Percentiles rank a stretch among this genome's conserved stretches.
These are phyloP conservation scores for Orius insidiosus DNA, from an alignment of 1,140 invertebrate genomes.

Conservation along the genomic window DNA sequence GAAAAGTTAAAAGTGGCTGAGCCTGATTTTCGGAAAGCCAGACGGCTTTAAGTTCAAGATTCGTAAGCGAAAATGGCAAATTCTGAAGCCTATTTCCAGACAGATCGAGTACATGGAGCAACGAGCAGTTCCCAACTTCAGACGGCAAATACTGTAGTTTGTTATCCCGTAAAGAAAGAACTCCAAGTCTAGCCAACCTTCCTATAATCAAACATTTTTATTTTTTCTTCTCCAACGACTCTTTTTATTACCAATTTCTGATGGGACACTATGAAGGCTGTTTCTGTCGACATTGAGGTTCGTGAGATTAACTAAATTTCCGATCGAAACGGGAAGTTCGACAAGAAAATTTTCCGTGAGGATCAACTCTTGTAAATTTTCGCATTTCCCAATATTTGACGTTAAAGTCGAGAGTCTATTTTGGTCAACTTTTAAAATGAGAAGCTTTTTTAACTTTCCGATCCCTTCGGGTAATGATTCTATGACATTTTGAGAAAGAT, in stretches of 20 bases:
- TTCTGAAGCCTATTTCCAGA: conserved; percentile 93
- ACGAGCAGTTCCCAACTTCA: conserved; percentile 82
- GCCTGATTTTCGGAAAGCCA: conserved; percentile 99
- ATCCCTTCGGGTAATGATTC: conserved; percentile 83
- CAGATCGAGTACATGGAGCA: conserved; percentile 90
- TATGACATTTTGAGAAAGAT: conserved; percentile 90
- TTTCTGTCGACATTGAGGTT: conserved; percentile 97
- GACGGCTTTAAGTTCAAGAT: conserved; percentile 90
- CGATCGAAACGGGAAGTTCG: conserved; percentile 80
- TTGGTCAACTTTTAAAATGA: conserved; percentile 94
- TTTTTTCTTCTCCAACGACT: no score
- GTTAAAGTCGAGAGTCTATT: conserved; percentile 83
- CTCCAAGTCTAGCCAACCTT: conserved; percentile 71
- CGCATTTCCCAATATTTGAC: conserved; percentile 83
- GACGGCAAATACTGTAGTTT: conserved; percentile 77
- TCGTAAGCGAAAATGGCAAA: conserved; percentile 89
- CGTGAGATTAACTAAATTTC: conserved; percentile 78
- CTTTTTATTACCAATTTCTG: conserved; percentile 66
- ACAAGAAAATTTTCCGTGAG: conserved; percentile 92
- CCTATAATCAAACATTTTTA: conserved; percentile 27
- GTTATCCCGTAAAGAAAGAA: conserved; percentile 91
- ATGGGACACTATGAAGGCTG: conserved; percentile 65
- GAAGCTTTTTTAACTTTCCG: conserved; percentile 73
- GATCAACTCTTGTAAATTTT: conserved; percentile 88
- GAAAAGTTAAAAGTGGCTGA: conserved; percentile 94